These are phyloP conservation scores for Phymorhynchus buccinoides DNA, from an alignment of 1,140 invertebrate genomes.

Conservation along the genomic window DNA sequence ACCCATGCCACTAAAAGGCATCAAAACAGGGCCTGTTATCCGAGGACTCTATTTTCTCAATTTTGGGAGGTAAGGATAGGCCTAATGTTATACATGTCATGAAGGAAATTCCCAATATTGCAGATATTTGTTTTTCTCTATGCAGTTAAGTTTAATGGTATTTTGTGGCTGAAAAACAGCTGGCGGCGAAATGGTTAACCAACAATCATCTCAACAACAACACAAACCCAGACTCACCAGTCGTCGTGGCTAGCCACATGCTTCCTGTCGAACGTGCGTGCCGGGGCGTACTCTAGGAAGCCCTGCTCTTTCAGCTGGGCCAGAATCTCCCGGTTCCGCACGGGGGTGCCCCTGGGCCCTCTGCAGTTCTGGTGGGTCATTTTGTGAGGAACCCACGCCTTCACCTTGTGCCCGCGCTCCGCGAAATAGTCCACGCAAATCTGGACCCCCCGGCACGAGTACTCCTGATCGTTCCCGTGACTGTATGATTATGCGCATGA, in stretches of 20 bases:
- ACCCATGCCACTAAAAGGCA: too few relatives aligned
- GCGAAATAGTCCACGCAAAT: conserved; percentile 80
- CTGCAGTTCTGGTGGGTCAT: conserved; percentile 65
- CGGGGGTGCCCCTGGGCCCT: conserved; percentile 44
- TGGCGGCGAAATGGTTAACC: too few relatives aligned
- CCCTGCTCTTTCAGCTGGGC: conserved; percentile 89
- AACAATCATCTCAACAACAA: too few relatives aligned
- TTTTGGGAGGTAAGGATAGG: too few relatives aligned
- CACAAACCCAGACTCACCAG: conserved; percentile 72
- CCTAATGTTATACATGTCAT: too few relatives aligned
- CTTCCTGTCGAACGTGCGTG: conserved; percentile 85
- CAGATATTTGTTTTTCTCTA: too few relatives aligned
- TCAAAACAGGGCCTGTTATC: too few relatives aligned
- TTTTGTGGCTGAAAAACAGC: too few relatives aligned
- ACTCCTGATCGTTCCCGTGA: conserved; percentile 95
- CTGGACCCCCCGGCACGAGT: conserved; percentile 94
- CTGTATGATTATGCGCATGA: conserved; percentile 75
- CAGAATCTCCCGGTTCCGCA: conserved; percentile 87
- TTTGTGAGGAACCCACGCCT: conserved; percentile 92
- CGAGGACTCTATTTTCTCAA: too few relatives aligned
- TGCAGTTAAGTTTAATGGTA: too few relatives aligned
- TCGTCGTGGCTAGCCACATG: conserved; percentile 93
- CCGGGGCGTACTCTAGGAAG: conserved; percentile 93
- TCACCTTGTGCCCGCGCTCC: conserved; percentile 78
- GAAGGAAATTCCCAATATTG: too few relatives aligned